Conservation (phyloP, 2,888 invertebrate genomes). For the Drosophila pegasa region DNA sequence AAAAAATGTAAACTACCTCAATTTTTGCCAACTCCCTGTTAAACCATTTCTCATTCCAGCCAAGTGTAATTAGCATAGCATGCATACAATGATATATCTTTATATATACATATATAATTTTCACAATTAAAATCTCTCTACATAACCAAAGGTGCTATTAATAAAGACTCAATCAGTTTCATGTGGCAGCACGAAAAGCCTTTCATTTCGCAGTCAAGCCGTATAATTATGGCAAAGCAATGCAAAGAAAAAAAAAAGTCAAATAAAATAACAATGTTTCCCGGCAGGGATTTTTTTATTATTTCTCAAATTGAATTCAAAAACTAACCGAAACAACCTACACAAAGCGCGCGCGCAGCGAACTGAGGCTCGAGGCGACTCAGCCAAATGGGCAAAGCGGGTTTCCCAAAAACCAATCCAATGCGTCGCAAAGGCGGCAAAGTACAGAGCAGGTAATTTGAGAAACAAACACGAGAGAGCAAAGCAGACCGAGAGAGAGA, state of each 20-base stretch:
- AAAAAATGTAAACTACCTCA: background rate
- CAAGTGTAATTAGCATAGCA: slow-evolving; percentile 13
- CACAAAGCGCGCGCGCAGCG: slow-evolving; percentile 35
- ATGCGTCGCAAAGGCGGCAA: slow-evolving; percentile 23
- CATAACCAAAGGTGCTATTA: slow-evolving; percentile 39
- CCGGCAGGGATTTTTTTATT: slow-evolving; percentile 40
- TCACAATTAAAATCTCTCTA: slow-evolving; percentile 15
- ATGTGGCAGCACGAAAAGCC: slow-evolving; percentile 40
- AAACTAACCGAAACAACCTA: slow-evolving; percentile 32
- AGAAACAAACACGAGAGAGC: slow-evolving; percentile 38
- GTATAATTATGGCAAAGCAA: slow-evolving; percentile 55
- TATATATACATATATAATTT: slow-evolving; percentile 14
- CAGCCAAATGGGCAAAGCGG: slow-evolving; percentile 59
- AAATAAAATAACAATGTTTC: slow-evolving; percentile 24
- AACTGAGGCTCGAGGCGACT: slow-evolving; percentile 39
- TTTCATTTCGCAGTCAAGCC: slow-evolving; percentile 25
- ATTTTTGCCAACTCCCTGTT: slow-evolving; percentile 7
- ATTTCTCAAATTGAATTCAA: slow-evolving; percentile 6
- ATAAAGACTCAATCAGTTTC: slow-evolving; percentile 41
- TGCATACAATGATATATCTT: slow-evolving; percentile 3
- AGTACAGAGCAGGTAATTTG: slow-evolving; percentile 42
- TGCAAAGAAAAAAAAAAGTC: background rate
- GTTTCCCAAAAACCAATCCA: slow-evolving; percentile 55
- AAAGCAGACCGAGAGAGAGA: slow-evolving; percentile 5
- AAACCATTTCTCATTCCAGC: background rate